phyloP scores from a whole-genome alignment of 2,888 invertebrate species.

The Ophion ellenae region DNA sequence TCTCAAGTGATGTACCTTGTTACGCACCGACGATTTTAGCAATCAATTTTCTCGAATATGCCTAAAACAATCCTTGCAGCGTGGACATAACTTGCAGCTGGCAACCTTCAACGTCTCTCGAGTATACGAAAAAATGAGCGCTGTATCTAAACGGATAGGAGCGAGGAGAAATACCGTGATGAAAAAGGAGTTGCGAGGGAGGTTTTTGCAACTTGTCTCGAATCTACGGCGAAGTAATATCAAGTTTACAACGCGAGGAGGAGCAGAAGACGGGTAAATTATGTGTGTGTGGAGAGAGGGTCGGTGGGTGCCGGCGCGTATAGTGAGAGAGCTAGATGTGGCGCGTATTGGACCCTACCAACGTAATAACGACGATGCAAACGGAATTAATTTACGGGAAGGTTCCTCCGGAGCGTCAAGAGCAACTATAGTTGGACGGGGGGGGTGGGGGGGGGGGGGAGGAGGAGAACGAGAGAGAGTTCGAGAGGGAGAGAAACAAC shows the following conservation, averaged over 20 bases:
- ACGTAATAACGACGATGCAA: slow-evolving; percentile 68
- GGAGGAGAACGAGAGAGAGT: slow-evolving; percentile 9
- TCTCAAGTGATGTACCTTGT: too few relatives aligned
- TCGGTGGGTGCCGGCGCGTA: slow-evolving; percentile 23
- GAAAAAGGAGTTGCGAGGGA: slow-evolving; percentile 14
- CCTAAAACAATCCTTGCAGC: background rate
- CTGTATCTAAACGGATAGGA: slow-evolving; percentile 1
- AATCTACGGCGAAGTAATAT: slow-evolving; percentile 60
- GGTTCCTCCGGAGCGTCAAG: slow-evolving; percentile 50
- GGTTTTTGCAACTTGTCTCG: slow-evolving; percentile 55
- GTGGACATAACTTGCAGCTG: background rate
- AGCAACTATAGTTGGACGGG: slow-evolving; percentile 9
- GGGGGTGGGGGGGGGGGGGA: background rate
- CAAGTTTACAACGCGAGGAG: slow-evolving; percentile 46
- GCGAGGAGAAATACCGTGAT: background rate
- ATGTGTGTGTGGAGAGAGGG: slow-evolving; percentile 28
- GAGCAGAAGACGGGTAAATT: slow-evolving; percentile 29
- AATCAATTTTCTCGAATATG: background rate
- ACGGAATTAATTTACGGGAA: slow-evolving; percentile 67
- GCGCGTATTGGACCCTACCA: slow-evolving; percentile 65
- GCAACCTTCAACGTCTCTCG: background rate
- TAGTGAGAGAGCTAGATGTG: slow-evolving; percentile 48
- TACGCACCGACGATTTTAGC: background rate
- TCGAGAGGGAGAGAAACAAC: slow-evolving; percentile 31
- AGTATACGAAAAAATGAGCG: background rate